Percentiles rank a stretch among this genome's conserved stretches.
phyloP scores from a whole-genome alignment of 2,888 invertebrate genomes.

The Cosmorhoe ocellata region DNA sequence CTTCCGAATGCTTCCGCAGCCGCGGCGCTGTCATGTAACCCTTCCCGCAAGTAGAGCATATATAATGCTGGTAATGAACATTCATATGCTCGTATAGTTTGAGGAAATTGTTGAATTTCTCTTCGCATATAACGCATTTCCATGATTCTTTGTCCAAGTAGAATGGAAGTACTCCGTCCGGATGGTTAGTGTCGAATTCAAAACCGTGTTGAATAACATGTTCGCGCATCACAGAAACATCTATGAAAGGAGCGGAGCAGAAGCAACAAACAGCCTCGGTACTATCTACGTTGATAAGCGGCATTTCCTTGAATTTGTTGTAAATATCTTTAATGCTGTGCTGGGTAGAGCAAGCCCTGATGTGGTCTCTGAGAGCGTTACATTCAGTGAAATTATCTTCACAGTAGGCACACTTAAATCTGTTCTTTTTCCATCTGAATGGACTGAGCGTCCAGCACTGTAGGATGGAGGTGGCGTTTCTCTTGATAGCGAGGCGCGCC shows the following conservation, averaged over 20 bases:
- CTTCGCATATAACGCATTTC: constrained; percentile 63
- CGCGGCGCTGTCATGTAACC: constrained; percentile 72
- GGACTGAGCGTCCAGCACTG: constrained; percentile 69
- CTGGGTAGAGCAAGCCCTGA: constrained; percentile 51
- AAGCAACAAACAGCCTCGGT: constrained; percentile 58
- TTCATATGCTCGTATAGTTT: constrained; percentile 77
- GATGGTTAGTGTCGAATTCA: constrained; percentile 55
- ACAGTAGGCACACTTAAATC: constrained; percentile 72
- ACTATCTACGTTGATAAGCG: constrained; percentile 67
- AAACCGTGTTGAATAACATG: constrained; percentile 63
- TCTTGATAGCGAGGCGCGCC: constrained; percentile 66
- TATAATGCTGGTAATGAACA: constrained; percentile 70
- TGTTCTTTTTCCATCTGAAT: constrained; percentile 70
- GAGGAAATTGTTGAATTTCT: constrained; percentile 67
- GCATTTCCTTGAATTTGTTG: constrained; percentile 73
- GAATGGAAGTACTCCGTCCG: constrained; percentile 71
- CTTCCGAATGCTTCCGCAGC: constrained; percentile 70
- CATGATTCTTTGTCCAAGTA: constrained; percentile 64
- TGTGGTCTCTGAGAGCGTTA: constrained; percentile 56
- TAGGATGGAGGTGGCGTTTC: constrained; percentile 63
- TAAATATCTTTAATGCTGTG: constrained; percentile 67
- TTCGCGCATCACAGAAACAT: constrained; percentile 54
- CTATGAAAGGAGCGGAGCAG: constrained; percentile 52
- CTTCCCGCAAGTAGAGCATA: constrained; percentile 72
- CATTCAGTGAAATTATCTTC: constrained; percentile 67